Percentiles rank a stretch among this genome's conserved stretches.
Conservation (phyloP, 35 echinoderm and acorn worm species). For the Acanthaster planci region DNA sequence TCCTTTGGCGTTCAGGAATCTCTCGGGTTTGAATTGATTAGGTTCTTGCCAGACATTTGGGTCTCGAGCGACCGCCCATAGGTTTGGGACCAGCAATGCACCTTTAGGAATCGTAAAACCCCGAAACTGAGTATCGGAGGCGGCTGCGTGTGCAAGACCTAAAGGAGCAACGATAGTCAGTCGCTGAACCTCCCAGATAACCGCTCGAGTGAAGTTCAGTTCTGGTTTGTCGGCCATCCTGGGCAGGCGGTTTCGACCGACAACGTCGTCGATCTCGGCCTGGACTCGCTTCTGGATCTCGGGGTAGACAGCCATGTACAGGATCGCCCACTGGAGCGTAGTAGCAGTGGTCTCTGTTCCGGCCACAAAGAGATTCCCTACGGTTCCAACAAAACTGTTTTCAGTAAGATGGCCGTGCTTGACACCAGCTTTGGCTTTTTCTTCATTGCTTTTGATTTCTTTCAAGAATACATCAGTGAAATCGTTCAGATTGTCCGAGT, state of each 20-base stretch:
- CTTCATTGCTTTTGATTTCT: conserved; percentile 43
- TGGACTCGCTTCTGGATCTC: conserved; percentile 58
- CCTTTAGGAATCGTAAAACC: conserved; percentile 16
- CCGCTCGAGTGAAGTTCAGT: conserved; percentile 44
- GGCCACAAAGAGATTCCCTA: too few relatives aligned
- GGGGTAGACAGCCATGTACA: conserved; percentile 32
- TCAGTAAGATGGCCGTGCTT: too few relatives aligned
- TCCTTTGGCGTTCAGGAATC: conserved; percentile 10
- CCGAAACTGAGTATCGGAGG: background rate
- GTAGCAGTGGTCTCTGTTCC: background rate
- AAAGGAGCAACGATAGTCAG: conserved; percentile 11
- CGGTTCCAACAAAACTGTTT: background rate
- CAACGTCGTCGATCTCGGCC: conserved; percentile 48
- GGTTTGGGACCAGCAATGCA: background rate
- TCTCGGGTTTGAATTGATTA: conserved; percentile 23
- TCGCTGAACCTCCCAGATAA: conserved; percentile 24
- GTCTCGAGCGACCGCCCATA: conserved; percentile 25
- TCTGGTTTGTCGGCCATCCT: conserved; percentile 31
- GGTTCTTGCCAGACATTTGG: background rate
- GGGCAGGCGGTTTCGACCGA: conserved; percentile 32
- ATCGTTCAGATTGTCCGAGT: conserved; percentile 32
- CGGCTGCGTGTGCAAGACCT: conserved; percentile 28
- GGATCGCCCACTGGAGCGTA: conserved; percentile 27
- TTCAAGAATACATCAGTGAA: conserved; percentile 61
- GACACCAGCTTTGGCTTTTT: background rate